Evolutionary conservation across 2,888 invertebrate species (phyloP).

Genomic region (Masnerella sp.): DNA sequence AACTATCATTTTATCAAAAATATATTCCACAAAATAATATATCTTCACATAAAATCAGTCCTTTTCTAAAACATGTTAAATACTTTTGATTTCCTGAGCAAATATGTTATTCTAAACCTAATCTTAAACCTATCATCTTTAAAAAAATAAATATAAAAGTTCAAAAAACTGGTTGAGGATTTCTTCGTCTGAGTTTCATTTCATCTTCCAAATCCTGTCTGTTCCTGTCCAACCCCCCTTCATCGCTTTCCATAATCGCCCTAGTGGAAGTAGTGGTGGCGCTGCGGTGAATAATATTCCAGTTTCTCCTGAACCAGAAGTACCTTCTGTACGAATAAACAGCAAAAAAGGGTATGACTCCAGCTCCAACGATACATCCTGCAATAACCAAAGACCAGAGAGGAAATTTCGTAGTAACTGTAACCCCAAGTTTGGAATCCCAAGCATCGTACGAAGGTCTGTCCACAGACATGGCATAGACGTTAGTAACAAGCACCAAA

Average conservation of each 20-base stretch:
- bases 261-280: conserved; percentile 2
- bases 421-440: conserved; percentile 9
- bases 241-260: conserved; percentile 13
- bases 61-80: too few species aligned
- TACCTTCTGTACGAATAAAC: conserved; percentile 1
- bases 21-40: too few species aligned
- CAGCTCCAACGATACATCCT: background rate
- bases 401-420: conserved; percentile 1
- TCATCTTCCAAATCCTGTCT: background rate
- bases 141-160: too few species aligned
- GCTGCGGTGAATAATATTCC: conserved; percentile 2
- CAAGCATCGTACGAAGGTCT: conserved; percentile 26
- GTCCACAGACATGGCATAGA: conserved; percentile 7
- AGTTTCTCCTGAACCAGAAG: background rate
- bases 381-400: conserved; percentile 16
- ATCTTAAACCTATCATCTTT: too few species aligned
- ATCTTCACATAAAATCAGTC: too few species aligned
- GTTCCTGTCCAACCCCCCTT: background rate
- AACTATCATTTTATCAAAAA: too few species aligned
- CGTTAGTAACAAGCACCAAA: conserved; percentile 10
- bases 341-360: background rate
- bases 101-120: too few species aligned
- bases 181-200: background rate
- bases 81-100: too few species aligned
- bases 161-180: conserved; percentile 29